phyloP scores from a whole-genome alignment of 2,113 vertebrate genomes.

The Xenopus laevis region DNA sequence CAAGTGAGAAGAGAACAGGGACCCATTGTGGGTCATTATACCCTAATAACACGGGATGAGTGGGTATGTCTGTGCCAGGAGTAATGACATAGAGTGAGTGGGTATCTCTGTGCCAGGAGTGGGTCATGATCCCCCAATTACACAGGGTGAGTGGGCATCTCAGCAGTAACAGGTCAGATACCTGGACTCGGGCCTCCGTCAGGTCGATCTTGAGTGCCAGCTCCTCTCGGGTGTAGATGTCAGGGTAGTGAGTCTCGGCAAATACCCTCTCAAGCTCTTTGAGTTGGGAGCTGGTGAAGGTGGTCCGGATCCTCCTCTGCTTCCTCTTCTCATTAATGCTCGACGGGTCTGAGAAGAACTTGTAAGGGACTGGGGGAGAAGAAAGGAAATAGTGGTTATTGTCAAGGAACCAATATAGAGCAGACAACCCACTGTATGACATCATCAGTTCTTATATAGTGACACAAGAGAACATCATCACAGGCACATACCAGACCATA shows the following conservation, averaged over 20 bases:
- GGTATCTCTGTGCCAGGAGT: too few species aligned
- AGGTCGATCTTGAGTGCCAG: slow-evolving; percentile 93
- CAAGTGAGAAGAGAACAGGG: too few species aligned
- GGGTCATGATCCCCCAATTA: too few species aligned
- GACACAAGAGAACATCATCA: too few species aligned
- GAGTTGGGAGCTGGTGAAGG: slow-evolving; percentile 91
- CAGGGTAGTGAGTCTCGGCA: slow-evolving; percentile 87
- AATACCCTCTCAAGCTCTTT: slow-evolving; percentile 94
- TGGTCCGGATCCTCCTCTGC: slow-evolving; percentile 89
- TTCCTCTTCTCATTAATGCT: slow-evolving; percentile 92
- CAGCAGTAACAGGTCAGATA: slow-evolving; percentile 47
- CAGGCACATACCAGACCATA: slow-evolving; percentile 75
- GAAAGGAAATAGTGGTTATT: not conserved
- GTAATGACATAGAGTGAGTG: too few species aligned
- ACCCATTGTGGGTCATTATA: too few species aligned
- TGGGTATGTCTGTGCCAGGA: too few species aligned
- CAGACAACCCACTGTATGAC: too few species aligned
- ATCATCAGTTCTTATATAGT: too few species aligned
- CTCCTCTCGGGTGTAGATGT: slow-evolving; percentile 91
- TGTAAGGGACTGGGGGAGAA: slow-evolving; percentile 74
- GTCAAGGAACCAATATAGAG: too few species aligned
- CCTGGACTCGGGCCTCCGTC: slow-evolving; percentile 91
- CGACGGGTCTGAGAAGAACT: slow-evolving; percentile 86
- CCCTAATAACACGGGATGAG: too few species aligned
- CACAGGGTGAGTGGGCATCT: too few species aligned